Conservation (phyloP, 2,797 vertebrate genomes). For the Ptychobarbus kaznakovi region DNA sequence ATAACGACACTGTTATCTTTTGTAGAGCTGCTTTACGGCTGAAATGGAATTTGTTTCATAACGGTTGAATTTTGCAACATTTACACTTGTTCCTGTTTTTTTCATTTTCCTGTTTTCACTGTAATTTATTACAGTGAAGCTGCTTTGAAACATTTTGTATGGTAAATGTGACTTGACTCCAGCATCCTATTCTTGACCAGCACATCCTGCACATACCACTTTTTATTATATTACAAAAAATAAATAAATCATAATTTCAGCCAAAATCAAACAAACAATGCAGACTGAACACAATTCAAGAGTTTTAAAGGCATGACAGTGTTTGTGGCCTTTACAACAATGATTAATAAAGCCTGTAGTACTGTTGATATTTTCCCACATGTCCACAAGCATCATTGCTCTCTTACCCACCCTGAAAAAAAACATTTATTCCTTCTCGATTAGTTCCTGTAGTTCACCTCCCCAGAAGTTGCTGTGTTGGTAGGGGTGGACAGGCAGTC, state of each 20-base stretch:
- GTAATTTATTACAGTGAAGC: not conserved
- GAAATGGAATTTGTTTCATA: not conserved
- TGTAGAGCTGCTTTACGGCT: not conserved
- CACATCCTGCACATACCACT: not conserved
- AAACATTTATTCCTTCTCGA: not conserved
- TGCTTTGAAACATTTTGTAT: not conserved
- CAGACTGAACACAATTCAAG: not conserved
- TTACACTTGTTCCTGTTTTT: not conserved
- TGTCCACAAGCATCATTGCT: not conserved
- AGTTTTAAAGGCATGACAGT: not conserved
- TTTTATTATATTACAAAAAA: not conserved
- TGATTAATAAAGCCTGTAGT: not conserved
- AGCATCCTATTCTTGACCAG: not conserved
- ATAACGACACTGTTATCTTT: not conserved
- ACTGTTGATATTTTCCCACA: not conserved
- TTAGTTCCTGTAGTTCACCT: slow-evolving; percentile 20
- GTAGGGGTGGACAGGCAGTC: slow-evolving; percentile 19
- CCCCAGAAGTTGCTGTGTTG: slow-evolving; percentile 3
- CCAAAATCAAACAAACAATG: not conserved
- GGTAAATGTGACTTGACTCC: not conserved
- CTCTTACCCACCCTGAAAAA: slow-evolving; percentile 4
- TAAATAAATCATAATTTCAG: not conserved
- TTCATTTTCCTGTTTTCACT: not conserved
- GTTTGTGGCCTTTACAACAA: not conserved
- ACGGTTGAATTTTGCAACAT: not conserved